Evolutionary conservation across 2,888 invertebrate genomes (phyloP).

Genomic region (Drosophila parthenogenetica): DNA sequence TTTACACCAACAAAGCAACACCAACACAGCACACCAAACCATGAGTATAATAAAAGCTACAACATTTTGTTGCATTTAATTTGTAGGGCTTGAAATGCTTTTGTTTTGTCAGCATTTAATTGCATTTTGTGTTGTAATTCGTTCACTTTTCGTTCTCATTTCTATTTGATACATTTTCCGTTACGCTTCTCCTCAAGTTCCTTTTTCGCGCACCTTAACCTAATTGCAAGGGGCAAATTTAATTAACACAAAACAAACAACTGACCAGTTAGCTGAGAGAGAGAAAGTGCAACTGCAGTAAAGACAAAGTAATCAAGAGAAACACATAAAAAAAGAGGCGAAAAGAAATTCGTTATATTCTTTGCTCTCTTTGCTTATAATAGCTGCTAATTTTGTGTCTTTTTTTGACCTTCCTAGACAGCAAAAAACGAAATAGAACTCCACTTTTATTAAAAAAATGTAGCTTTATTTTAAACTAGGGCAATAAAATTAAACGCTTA

Average conservation of each 20-base stretch:
- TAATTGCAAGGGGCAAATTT: conserved; percentile 65
- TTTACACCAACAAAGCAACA: no score
- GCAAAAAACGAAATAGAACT: no score
- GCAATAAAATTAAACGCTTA: no score
- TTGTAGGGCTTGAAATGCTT: conserved; percentile 49
- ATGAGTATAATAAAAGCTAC: conserved; percentile 18
- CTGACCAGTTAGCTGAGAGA: conserved; percentile 1
- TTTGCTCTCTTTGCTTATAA: conserved; percentile 3
- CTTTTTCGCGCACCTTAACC: conserved; percentile 28
- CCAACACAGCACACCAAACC: conserved; percentile 14
- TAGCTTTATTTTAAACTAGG: no score
- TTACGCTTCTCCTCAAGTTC: conserved; percentile 23
- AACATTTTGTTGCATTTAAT: conserved; percentile 67
- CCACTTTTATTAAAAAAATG: no score
- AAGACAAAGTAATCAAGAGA: conserved; percentile 10
- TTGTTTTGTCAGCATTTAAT: conserved; percentile 59
- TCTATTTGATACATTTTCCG: conserved; percentile 34
- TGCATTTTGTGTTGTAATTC: conserved; percentile 54
- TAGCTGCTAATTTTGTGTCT: conserved; percentile 12
- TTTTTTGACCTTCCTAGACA: no score
- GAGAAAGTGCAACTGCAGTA: conserved; percentile 5
- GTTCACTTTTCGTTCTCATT: conserved; percentile 37
- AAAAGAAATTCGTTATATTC: background rate
- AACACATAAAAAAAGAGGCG: background rate
- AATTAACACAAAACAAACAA: conserved; percentile 66